These are phyloP conservation scores for Yponomeuta cagnagella DNA, from an alignment of 2,888 invertebrate species.

Conservation along the genomic window DNA sequence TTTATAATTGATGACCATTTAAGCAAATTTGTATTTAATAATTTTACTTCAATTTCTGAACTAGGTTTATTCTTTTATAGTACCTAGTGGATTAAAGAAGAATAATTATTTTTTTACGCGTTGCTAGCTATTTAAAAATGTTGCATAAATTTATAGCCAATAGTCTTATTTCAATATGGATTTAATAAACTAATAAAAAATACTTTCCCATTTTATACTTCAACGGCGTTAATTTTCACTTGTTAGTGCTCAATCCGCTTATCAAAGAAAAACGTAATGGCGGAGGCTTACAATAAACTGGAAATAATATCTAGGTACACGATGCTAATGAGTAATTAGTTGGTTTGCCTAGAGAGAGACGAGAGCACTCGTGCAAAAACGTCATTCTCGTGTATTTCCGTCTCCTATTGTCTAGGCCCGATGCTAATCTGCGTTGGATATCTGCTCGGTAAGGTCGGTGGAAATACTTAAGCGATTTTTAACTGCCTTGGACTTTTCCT, in stretches of 20 bases:
- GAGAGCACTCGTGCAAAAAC: constrained; percentile 52
- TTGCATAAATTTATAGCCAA: neutral
- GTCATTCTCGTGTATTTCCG: constrained; percentile 55
- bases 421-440: constrained; percentile 57
- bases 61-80: no score
- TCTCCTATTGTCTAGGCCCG: constrained; percentile 51
- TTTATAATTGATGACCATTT: no score
- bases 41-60: no score
- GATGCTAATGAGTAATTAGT: constrained; percentile 14
- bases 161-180: neutral
- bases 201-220: neutral
- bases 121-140: neutral
- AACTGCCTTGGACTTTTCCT: neutral
- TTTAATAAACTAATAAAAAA: no score
- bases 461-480: neutral
- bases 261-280: constrained; percentile 8
- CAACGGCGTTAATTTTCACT: neutral
- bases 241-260: neutral
- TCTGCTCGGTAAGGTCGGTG: constrained; percentile 31
- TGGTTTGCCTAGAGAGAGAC: constrained; percentile 16
- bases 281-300: constrained; percentile 13
- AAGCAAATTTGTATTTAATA: no score
- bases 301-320: constrained; percentile 6
- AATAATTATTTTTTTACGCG: no score
- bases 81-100: no score